phyloP scores from a whole-genome alignment of 1,140 invertebrate species.

The Cotesia glomerata region DNA sequence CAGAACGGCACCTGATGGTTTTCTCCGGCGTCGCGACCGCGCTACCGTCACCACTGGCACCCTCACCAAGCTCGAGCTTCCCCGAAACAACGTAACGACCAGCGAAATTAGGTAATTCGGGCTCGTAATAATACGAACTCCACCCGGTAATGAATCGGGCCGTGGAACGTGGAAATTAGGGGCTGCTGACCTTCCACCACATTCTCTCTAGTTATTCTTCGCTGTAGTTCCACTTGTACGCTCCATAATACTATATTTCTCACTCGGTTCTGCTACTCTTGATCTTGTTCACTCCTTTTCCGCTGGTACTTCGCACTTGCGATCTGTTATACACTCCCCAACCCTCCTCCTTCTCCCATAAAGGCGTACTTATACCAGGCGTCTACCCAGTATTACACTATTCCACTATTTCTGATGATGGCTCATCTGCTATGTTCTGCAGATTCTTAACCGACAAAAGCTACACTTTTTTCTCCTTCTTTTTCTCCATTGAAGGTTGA shows the following conservation, averaged over 20 bases:
- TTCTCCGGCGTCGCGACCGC: no score
- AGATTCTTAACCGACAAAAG: no score
- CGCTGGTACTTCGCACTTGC: not conserved
- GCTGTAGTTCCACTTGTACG: not conserved
- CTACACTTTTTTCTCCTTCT: no score
- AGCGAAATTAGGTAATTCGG: slow-evolving; percentile 63
- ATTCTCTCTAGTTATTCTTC: slow-evolving; percentile 17
- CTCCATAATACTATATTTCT: slow-evolving; percentile 7
- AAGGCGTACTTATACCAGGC: not conserved
- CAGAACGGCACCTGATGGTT: no score
- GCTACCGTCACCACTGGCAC: no score
- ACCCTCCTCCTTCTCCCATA: not conserved
- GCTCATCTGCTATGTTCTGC: no score
- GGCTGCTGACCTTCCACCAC: slow-evolving; percentile 36
- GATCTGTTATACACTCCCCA: not conserved
- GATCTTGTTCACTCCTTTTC: slow-evolving; percentile 27
- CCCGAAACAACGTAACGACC: slow-evolving; percentile 61
- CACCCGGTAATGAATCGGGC: slow-evolving; percentile 49
- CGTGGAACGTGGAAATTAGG: slow-evolving; percentile 36
- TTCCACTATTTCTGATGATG: not conserved
- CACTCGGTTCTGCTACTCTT: slow-evolving; percentile 13
- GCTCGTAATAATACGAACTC: slow-evolving; percentile 59
- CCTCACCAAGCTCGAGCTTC: not conserved
- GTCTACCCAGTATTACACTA: not conserved
- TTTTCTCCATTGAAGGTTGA: no score